Evolutionary conservation across 2,888 invertebrate species (phyloP), one percentile per base, ranked within the genome.

Genomic region (Cantharis flavilabris): DNA sequence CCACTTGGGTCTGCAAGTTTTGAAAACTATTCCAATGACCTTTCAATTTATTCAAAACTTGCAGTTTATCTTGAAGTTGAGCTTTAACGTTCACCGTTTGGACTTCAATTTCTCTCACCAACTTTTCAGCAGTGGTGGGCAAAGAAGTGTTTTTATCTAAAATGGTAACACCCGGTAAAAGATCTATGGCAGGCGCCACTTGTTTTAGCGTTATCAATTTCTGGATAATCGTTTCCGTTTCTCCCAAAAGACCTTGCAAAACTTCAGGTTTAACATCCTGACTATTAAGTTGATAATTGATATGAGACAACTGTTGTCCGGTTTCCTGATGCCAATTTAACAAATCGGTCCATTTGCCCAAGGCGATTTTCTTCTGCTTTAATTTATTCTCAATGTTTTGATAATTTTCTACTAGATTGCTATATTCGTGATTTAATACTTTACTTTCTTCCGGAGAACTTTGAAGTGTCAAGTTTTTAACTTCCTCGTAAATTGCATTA

Each of bases 331-430:
- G 93, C 94, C 96, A 96, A 82, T 93, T 94, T 9, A 96, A 88
- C 26, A 97, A 90, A 83, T 96, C 96, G 0, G 92, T 92, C 96
- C 97, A 96, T 84, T 94, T 95, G 85, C 96, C 94, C 26, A 97
- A 87, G 3, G 93, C 91, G 0, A 90, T 90, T 86, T 94, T 95
- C 87, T 95, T 95, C 82, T 93, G 92, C 82, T 92, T 91, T 81
- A 97, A 90, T 81, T 93, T 92, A 62, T 92, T 92, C 84, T 95
- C 95, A 62, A 96, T 90, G 10, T 92, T 91, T 88, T 96, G 94
- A 84, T 96, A 97, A 83, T 94, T 93, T 67, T 93, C 91, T 14
- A 95, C 94, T 71, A 97, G 89, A 20, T 92, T 91, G 0, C 94
- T 93, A 84, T 96, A 96, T 0, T 94, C 92, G 80, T 95, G 93